Base-by-base conservation (phyloP, 2,113 vertebrate genomes). In the Oreocharis arfaki region DNA sequence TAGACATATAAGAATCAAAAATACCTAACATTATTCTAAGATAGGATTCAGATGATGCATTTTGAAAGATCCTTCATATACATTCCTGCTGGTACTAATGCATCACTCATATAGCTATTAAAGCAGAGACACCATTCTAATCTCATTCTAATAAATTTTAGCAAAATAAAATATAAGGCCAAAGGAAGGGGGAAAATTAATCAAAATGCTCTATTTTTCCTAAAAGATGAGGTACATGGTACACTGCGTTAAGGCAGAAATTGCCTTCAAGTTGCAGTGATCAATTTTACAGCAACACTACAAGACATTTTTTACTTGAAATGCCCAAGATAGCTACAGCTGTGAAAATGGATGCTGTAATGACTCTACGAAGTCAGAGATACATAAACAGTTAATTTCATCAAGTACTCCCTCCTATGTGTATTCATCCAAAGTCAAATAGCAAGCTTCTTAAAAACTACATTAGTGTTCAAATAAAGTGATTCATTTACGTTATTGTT, bases 51-150 rank as follows among this genome's bases (percentile, higher is more conserved):
- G 41, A 83, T 49, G 2, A 56, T 18, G 9, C 21, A 56, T 39
- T 73, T 71, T 33, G 53, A 82, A 78, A 87, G 35, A 68, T 20
- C 37, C 6, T 35, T 76, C 14, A 39, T 7, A 41, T 7, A 33
- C 16, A n/a, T 75, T 80, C 20, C 64, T 94, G 39, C 28, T 68
- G 39, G 33, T 79, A 67, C 30, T 33, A 35, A 39, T 5, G 19
- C 2, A 1, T 27, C 3, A 9, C 12, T 64, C 18, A 56, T 30
- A 63, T 0, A 1, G 0, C 19, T 42, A 84, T 64, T 30, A 37
- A 46, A 76, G 44, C 11, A 63, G 9, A 30, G 21, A 55, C 21
- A 52, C 1, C 18, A 67, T 11, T 24, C 30, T 35, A 67, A 50
- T 23, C 16, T 35, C 57, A 33, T 69, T 76, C 17, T 46, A 69